A percentile compares a stretch with the other conserved stretches of the same genome.
Conservation (phyloP, 2,797 vertebrate genomes). For the Otolemur crassicaudatus region DNA sequence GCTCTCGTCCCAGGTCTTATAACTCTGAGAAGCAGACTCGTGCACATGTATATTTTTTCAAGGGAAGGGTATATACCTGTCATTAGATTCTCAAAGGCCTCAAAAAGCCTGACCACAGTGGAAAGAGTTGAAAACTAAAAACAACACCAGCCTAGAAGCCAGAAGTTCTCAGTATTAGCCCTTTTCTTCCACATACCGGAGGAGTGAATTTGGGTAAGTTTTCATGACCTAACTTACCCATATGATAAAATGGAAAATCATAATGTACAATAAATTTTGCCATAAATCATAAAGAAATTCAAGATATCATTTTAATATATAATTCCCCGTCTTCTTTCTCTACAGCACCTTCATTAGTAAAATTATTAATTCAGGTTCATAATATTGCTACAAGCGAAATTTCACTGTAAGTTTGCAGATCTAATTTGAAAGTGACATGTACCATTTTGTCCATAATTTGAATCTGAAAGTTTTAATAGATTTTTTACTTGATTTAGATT, state of each 20-base stretch:
- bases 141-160: neutral
- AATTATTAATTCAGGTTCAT: conserved; percentile 3
- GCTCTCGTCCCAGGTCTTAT: neutral
- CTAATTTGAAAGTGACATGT: neutral
- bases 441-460: conserved; percentile 8
- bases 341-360: neutral
- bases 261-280: neutral
- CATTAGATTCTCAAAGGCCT: neutral
- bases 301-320: neutral
- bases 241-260: neutral
- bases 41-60: neutral
- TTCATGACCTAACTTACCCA: neutral
- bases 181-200: neutral
- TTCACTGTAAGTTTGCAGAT: neutral
- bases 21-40: neutral
- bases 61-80: neutral
- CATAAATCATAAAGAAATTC: neutral
- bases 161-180: neutral
- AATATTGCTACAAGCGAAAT: neutral
- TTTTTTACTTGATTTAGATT: neutral
- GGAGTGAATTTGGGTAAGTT: neutral
- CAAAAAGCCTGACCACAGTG: neutral
- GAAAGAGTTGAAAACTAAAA: neutral
- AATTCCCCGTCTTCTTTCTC: neutral
- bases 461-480: neutral